Evolutionary conservation across 2,888 invertebrate genomes (phyloP), one percentile per base, ranked within the genome.

Genomic region (Eurytoma adleriae): DNA sequence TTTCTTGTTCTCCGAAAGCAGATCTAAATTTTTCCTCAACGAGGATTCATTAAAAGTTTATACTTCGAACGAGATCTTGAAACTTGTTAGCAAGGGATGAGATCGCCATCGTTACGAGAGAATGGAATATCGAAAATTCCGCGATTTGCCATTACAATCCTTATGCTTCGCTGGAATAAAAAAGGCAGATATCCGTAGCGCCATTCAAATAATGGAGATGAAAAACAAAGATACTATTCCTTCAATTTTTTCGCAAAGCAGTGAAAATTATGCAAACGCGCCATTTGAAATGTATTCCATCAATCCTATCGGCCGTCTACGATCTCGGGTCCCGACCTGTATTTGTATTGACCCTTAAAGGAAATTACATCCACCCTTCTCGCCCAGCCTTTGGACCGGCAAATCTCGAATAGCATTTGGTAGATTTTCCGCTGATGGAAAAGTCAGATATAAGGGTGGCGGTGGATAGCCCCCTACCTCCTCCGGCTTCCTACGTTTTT

Each of bases 401-500:
- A n/a, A 40, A 40, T 40, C 40, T 50, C 18, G 5, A 12, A 2
- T 13, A 52, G 12, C 20, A n/a, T 30, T 54, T 24, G 12, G 20
- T 62, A 56, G 48, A 64, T 78, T 67, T 72, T 72, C 64, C 59
- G 54, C 67, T 62, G 78, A 73, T 79, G 73, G 67, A 79, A 79
- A 79, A 79, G 68, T 73, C 72, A 78, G 67, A 72, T 67, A 66
- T 75, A 67, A 67, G 30, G 57, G 71, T 71, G 18, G 50, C 20
- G 27, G 59, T 2, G 24, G 24, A 24, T 24, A 24, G 24, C 24
- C n/a, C 27, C 18, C 20, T 67, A n/a, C 66, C 50, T 30, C 20
- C 50, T 71, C 16, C n/a, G 40, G 40, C 30, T 64, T 40, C 40
- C 40, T 40, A 40, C 40, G 10, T 40, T 40, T 40, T 40, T 40